A percentile compares a stretch with the other conserved stretches of the same genome.
Conservation (phyloP, 2,888 invertebrate species). For the Hypomecis punctinalis region DNA sequence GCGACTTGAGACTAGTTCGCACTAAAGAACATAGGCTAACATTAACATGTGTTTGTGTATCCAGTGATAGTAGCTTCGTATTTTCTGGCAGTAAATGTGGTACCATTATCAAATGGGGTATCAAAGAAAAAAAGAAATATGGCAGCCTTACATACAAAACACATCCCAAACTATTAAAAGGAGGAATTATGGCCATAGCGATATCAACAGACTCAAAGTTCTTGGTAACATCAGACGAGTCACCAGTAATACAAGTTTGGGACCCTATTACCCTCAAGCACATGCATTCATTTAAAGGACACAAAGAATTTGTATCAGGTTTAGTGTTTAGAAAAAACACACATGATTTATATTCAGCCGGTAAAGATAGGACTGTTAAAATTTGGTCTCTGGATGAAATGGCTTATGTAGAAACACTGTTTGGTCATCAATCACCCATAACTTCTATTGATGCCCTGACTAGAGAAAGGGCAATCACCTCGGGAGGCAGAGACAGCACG, state of each 20-base stretch:
- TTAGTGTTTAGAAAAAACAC: constrained; percentile 93
- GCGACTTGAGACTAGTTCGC: constrained; percentile 83
- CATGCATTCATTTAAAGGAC: constrained; percentile 92
- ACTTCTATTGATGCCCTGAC: constrained; percentile 94
- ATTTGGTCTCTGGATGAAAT: constrained; percentile 98
- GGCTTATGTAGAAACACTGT: constrained; percentile 97
- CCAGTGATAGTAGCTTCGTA: constrained; percentile 88
- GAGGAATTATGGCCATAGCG: constrained; percentile 87
- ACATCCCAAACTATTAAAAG: constrained; percentile 71
- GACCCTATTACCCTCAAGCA: constrained; percentile 90
- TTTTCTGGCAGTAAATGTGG: constrained; percentile 96
- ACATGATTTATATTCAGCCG: constrained; percentile 93
- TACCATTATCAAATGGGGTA: constrained; percentile 93
- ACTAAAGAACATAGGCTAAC: constrained; percentile 92
- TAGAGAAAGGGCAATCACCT: constrained; percentile 94
- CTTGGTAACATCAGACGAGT: constrained; percentile 86
- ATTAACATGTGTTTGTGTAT: constrained; percentile 92
- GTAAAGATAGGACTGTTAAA: constrained; percentile 93
- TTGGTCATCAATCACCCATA: constrained; percentile 96
- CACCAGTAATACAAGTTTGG: constrained; percentile 92
- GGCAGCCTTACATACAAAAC: constrained; percentile 81
- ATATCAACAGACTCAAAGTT: constrained; percentile 92
- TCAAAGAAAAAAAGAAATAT: constrained; percentile 87
- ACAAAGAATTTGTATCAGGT: constrained; percentile 90
- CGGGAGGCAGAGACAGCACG: constrained; percentile 94